Conservation (phyloP, 1,140 invertebrate species). For the Euglossa dilemma region DNA sequence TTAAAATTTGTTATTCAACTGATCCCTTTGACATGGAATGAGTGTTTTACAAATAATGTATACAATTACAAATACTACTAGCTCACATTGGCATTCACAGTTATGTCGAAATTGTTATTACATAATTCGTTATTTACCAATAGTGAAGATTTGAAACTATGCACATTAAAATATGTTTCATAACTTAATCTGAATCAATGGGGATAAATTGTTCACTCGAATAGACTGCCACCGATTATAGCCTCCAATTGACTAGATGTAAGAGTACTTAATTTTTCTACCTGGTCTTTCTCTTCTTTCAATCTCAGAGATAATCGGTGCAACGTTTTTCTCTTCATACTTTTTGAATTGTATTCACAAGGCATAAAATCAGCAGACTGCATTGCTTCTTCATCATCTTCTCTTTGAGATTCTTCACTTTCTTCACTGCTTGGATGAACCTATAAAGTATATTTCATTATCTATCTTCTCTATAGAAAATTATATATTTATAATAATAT, state of each 20-base stretch:
- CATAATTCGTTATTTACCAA: constrained; percentile 6
- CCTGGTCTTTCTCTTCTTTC: constrained; percentile 34
- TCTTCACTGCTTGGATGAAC: constrained; percentile 75
- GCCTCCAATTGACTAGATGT: constrained; percentile 72
- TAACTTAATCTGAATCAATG: constrained; percentile 1
- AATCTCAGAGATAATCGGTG: constrained; percentile 47
- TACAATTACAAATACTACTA: constrained; percentile 29
- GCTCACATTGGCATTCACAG: neutral
- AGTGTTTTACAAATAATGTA: neutral
- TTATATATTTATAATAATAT: neutral
- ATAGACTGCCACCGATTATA: constrained; percentile 69
- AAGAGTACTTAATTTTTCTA: constrained; percentile 61
- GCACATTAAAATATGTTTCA: constrained; percentile 5
- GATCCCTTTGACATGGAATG: constrained; percentile 30
- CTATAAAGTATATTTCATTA: constrained; percentile 58
- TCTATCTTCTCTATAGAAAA: constrained; percentile 23
- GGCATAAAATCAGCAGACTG: constrained; percentile 26
- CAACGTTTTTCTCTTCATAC: constrained; percentile 43
- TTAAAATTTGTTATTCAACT: constrained; percentile 28
- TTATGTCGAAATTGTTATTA: neutral
- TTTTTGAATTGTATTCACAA: constrained; percentile 45
- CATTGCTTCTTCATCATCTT: constrained; percentile 64
- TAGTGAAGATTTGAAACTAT: constrained; percentile 7
- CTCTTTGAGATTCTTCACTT: constrained; percentile 69
- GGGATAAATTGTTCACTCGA: constrained; percentile 33